phyloP scores from a whole-genome alignment of 1,140 invertebrate species.

The Zaprionus davidi region DNA sequence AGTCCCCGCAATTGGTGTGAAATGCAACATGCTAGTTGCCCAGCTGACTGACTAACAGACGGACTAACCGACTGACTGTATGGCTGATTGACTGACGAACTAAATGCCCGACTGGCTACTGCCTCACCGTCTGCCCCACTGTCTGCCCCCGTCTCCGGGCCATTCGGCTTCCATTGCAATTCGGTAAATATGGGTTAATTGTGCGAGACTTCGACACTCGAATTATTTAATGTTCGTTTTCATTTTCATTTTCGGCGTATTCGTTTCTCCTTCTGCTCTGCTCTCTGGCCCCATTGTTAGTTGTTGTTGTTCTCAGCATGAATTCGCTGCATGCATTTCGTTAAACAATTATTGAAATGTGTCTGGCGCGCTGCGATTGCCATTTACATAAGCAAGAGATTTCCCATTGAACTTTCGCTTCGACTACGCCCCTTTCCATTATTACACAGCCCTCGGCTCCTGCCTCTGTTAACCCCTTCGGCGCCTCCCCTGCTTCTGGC shows the following conservation, averaged over 20 bases:
- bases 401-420: conserved; percentile 34
- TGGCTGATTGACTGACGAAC: conserved; percentile 7
- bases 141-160: conserved; percentile 1
- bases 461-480: not conserved
- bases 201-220: conserved; percentile 69
- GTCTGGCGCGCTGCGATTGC: conserved; percentile 15
- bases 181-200: conserved; percentile 75
- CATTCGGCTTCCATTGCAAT: conserved; percentile 60
- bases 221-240: conserved; percentile 69
- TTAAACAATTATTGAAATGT: conserved; percentile 46
- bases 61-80: conserved; percentile 11
- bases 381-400: conserved; percentile 20
- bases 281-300: conserved; percentile 26
- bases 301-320: conserved; percentile 37
- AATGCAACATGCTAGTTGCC: conserved; percentile 72
- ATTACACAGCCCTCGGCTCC: not conserved
- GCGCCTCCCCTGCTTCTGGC: not conserved
- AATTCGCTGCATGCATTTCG: conserved; percentile 17
- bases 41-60: conserved; percentile 17
- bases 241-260: conserved; percentile 28
- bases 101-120: conserved; percentile 25
- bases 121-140: conserved; percentile 12
- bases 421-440: conserved; percentile 7
- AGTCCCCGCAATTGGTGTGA: conserved; percentile 75
- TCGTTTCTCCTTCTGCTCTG: not conserved